phyloP scores from a whole-genome alignment of 2,888 invertebrate species.

The Ophioninae sp. region DNA sequence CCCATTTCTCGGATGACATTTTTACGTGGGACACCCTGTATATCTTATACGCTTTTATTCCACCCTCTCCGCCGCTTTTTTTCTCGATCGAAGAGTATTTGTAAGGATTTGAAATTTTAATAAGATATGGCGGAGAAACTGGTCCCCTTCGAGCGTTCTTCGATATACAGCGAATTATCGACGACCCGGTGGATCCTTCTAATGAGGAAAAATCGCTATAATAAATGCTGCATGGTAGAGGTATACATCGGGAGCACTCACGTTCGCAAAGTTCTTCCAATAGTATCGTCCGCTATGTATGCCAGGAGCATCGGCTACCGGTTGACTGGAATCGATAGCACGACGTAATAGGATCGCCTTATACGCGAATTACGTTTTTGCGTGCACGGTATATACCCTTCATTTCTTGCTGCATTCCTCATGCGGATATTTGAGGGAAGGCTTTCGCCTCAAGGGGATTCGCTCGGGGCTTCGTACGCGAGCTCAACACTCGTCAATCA shows the following conservation, averaged over 20 bases:
- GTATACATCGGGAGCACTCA: not conserved
- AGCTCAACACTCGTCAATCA: constrained; percentile 42
- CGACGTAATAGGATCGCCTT: constrained; percentile 58
- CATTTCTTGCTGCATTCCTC: constrained; percentile 28
- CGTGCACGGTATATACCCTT: not conserved
- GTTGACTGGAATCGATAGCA: constrained; percentile 37
- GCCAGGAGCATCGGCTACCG: constrained; percentile 15
- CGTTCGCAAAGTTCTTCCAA: not conserved
- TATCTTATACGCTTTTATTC: not conserved
- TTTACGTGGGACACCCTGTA: not conserved
- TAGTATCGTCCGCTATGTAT: constrained; percentile 11
- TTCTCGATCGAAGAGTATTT: constrained; percentile 33
- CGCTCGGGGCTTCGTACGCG: not conserved
- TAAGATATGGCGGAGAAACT: constrained; percentile 45
- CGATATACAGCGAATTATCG: constrained; percentile 46
- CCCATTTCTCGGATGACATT: no score
- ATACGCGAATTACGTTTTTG: constrained; percentile 22
- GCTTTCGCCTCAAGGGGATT: constrained; percentile 22
- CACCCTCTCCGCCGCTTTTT: not conserved
- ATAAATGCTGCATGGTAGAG: not conserved
- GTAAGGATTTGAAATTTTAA: constrained; percentile 59
- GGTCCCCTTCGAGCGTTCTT: constrained; percentile 39
- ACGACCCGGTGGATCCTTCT: constrained; percentile 27
- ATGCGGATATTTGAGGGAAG: constrained; percentile 39
- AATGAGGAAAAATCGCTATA: constrained; percentile 51